Base-by-base conservation (phyloP, 1,140 invertebrate genomes). In the Ladona fulva region DNA sequence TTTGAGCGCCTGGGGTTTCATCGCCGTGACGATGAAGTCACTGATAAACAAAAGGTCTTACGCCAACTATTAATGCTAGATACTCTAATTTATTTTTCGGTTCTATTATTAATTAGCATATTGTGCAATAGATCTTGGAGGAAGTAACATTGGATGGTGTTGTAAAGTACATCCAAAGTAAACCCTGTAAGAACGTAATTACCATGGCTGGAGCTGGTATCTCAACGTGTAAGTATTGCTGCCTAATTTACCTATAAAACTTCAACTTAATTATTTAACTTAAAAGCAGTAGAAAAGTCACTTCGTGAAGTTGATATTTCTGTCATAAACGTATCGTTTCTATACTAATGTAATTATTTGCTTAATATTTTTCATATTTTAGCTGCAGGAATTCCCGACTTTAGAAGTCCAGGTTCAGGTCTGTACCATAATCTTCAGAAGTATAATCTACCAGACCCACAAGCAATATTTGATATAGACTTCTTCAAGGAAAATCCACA, bases 331-430 rank as follows among this genome's bases (percentile, higher is more conserved):
- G n/a, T n/a, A n/a, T n/a, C n/a, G n/a, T n/a, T n/a, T n/a, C n/a
- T n/a, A n/a, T n/a, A n/a, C n/a, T n/a, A n/a, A 37, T 37, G 29
- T 37, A 37, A 37, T 8, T 5, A 37, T 8, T 37, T 5, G 8
- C 29, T 37, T 14, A 76, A 76, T 52, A 74, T 77, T 74, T 79
- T 75, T 81, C 79, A 77, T 78, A 79, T 89, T 88, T 80, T 84
- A 95, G 95, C 95, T 85, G 95, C 95, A 79, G 96, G 96, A 78
- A 98, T 98, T 83, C 97, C 96, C 66, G 96, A 98, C 85, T 96
- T 95, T 86, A 90, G 97, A 22, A 96, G 94, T 42, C 95, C 95
- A 8, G 93, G 92, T 37, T 94, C 92, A 80, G 97, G 97, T 5
- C 85, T 99, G 0, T 99, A 99, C 86, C 89, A 94, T 83, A 98